A percentile compares a stretch with the other conserved stretches of the same genome.
These are phyloP conservation scores for Etheostoma nigrum DNA, from an alignment of 2,797 vertebrate species.

Conservation along the genomic window DNA sequence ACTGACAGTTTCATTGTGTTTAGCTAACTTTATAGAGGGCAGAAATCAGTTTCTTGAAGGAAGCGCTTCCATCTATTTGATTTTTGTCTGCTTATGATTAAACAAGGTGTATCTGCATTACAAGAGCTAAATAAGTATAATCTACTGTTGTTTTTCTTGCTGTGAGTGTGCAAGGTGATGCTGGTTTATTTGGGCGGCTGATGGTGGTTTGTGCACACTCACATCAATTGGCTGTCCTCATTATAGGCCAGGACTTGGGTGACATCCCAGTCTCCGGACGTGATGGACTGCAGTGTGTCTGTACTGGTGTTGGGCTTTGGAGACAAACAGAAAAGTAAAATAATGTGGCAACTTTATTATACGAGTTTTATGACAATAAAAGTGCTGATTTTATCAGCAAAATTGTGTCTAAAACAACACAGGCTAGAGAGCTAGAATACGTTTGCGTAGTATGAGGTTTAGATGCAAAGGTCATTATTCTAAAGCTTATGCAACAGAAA, in stretches of 20 bases:
- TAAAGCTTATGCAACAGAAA: too few species aligned
- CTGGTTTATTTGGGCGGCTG: neutral
- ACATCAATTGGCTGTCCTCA: conserved; percentile 94
- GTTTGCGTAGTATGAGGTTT: neutral
- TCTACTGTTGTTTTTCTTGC: neutral
- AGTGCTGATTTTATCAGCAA: neutral
- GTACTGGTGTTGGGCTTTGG: conserved; percentile 93
- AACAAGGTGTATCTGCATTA: neutral
- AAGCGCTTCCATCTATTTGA: neutral
- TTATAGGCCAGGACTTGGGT: conserved; percentile 94
- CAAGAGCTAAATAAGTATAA: neutral
- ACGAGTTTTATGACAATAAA: neutral
- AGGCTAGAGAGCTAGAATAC: neutral
- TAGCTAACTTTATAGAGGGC: neutral
- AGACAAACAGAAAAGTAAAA: neutral
- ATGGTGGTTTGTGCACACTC: conserved; percentile 63
- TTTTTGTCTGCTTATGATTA: neutral
- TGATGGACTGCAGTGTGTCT: conserved; percentile 94
- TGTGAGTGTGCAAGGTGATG: neutral
- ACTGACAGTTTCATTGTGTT: neutral
- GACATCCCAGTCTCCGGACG: conserved; percentile 98
- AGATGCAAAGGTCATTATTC: too few species aligned
- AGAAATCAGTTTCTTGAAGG: neutral
- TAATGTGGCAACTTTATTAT: neutral
- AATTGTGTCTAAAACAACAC: neutral